These are phyloP conservation scores for Asobara japonica DNA, from an alignment of 1,140 invertebrate genomes.

Conservation along the genomic window DNA sequence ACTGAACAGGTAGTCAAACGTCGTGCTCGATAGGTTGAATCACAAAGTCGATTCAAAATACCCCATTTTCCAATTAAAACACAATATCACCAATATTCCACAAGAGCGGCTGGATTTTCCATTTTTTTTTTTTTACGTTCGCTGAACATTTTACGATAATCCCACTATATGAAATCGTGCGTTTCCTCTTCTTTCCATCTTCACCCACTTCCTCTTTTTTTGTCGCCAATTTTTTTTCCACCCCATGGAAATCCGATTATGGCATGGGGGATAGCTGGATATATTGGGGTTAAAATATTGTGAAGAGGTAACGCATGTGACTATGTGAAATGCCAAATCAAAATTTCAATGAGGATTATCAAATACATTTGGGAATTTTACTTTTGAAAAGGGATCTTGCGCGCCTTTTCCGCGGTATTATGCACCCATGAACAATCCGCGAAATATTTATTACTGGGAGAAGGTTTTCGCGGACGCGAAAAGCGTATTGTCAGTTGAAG, in stretches of 20 bases:
- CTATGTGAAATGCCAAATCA: slow-evolving; percentile 12
- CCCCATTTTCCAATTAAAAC: slow-evolving; percentile 49
- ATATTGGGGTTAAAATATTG: neutral
- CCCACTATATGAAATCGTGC: slow-evolving; percentile 10
- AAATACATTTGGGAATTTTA: neutral
- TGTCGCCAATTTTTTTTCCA: too few relatives aligned
- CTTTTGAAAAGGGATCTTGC: too few relatives aligned
- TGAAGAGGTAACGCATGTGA: neutral
- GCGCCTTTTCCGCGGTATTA: too few relatives aligned
- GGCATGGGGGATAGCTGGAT: neutral
- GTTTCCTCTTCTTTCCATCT: neutral
- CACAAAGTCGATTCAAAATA: slow-evolving; percentile 42
- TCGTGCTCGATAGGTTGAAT: slow-evolving; percentile 40
- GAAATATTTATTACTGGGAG: too few relatives aligned
- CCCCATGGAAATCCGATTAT: neutral
- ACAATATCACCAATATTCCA: slow-evolving; percentile 38
- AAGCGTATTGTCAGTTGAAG: too few relatives aligned
- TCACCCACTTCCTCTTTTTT: neutral
- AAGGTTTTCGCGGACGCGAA: too few relatives aligned
- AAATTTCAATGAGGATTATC: slow-evolving; percentile 12
- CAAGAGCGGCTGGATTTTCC: slow-evolving; percentile 14
- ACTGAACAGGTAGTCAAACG: neutral
- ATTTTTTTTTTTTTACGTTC: neutral
- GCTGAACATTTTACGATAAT: slow-evolving; percentile 8
- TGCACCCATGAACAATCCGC: too few relatives aligned